Percentiles rank a stretch among this genome's conserved stretches.
Evolutionary conservation across 2,888 invertebrate species (phyloP).

Genomic region (Lordiphosa fenestrarum): DNA sequence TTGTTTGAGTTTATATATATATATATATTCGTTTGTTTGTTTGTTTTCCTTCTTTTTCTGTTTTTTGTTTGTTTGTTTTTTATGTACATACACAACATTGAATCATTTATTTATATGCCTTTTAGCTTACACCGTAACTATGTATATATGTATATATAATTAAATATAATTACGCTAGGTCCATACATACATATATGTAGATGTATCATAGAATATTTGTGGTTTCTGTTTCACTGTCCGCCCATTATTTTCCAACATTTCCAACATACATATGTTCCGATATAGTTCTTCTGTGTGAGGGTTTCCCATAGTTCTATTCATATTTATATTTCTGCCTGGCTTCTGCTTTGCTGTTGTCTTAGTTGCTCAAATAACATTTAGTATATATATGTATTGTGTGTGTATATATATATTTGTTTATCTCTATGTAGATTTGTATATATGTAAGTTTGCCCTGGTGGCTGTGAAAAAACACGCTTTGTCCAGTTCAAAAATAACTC

Average conservation of each 20-base stretch:
- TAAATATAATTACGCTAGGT: slow-evolving; percentile 65
- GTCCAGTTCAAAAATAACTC: slow-evolving; percentile 69
- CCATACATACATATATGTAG: slow-evolving; percentile 48
- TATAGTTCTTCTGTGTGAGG: slow-evolving; percentile 33
- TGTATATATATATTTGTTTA: slow-evolving; percentile 39
- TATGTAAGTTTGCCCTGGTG: slow-evolving; percentile 56
- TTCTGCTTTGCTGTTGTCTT: slow-evolving; percentile 51
- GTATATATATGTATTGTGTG: slow-evolving; percentile 45
- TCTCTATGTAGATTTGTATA: slow-evolving; percentile 32
- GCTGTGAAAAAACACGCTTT: slow-evolving; percentile 56
- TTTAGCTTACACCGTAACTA: slow-evolving; percentile 61
- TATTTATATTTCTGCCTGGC: slow-evolving; percentile 47
- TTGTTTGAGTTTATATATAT: slow-evolving; percentile 44
- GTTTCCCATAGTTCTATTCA: slow-evolving; percentile 25
- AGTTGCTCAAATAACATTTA: slow-evolving; percentile 67
- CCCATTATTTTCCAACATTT: slow-evolving; percentile 42
- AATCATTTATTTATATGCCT: slow-evolving; percentile 63
- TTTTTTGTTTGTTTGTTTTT: slow-evolving; percentile 20
- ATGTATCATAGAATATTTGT: slow-evolving; percentile 19
- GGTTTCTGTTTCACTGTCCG: slow-evolving; percentile 12
- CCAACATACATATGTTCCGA: slow-evolving; percentile 50
- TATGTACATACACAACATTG: slow-evolving; percentile 75
- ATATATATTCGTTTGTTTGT: slow-evolving; percentile 20
- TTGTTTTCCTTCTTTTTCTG: not conserved
- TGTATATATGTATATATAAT: slow-evolving; percentile 54